A percentile compares a stretch with the other conserved stretches of the same genome.
Evolutionary conservation across 1,140 invertebrate species (phyloP).

Genomic region (Lasaia peninsularis): DNA sequence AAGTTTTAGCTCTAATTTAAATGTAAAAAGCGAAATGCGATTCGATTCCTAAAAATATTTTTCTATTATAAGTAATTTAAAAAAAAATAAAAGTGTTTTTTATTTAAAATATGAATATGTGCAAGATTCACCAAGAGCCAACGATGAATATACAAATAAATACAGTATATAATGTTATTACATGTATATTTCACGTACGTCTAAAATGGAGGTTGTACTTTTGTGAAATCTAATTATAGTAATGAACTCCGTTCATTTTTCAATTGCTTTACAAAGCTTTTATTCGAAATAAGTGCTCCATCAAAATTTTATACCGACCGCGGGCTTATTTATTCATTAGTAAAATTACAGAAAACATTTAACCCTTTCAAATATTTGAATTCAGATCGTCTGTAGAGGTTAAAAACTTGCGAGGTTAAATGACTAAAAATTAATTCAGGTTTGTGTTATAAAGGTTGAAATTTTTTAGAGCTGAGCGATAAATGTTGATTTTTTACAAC

Average conservation of each 20-base stretch:
- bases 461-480: too few species aligned
- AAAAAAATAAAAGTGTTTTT: too few species aligned
- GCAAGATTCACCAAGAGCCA: too few species aligned
- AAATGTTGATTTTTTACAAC: too few species aligned
- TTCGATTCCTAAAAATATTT: too few species aligned
- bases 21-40: too few species aligned
- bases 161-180: too few species aligned
- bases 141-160: too few species aligned
- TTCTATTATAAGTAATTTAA: too few species aligned
- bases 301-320: background rate
- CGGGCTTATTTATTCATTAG: background rate
- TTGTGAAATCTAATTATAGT: background rate
- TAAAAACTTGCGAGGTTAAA: background rate
- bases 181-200: too few species aligned
- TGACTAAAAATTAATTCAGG: background rate
- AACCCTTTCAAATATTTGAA: conserved; percentile 3
- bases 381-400: background rate
- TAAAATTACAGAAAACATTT: background rate
- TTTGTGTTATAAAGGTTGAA: background rate
- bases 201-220: background rate
- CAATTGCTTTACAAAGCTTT: background rate
- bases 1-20: too few species aligned
- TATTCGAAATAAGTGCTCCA: background rate
- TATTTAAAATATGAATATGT: too few species aligned
- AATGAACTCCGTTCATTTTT: background rate